These are phyloP conservation scores for Achroia grisella DNA, from an alignment of 1,140 invertebrate genomes.

Conservation along the genomic window DNA sequence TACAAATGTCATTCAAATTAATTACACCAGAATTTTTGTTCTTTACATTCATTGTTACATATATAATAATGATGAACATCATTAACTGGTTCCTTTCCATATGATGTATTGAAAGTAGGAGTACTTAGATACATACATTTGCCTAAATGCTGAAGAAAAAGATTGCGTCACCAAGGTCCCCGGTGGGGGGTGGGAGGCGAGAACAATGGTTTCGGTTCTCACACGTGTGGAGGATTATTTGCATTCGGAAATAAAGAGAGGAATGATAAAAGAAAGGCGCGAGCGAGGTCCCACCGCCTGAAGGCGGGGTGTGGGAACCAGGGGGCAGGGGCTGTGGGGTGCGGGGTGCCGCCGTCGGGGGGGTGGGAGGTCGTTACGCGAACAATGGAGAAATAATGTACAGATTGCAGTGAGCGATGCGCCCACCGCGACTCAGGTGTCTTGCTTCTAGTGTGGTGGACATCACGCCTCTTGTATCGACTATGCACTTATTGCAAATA, in stretches of 20 bases:
- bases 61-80: no score
- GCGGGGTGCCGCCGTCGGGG: conserved; percentile 24
- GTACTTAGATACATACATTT: conserved; percentile 38
- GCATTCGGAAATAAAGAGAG: conserved; percentile 76
- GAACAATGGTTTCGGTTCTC: conserved; percentile 74
- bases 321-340: conserved; percentile 18
- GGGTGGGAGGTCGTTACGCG: conserved; percentile 65
- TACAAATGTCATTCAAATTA: no score
- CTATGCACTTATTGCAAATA: neutral
- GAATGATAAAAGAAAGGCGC: conserved; percentile 74
- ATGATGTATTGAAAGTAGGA: conserved; percentile 8
- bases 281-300: conserved; percentile 63
- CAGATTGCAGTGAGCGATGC: conserved; percentile 73
- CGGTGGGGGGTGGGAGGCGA: conserved; percentile 52
- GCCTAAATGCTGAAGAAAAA: conserved; percentile 65
- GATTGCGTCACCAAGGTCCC: conserved; percentile 70
- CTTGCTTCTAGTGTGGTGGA: conserved; percentile 50
- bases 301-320: conserved; percentile 47
- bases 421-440: conserved; percentile 68
- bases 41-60: no score
- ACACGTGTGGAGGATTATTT: conserved; percentile 75
- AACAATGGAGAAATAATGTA: conserved; percentile 74
- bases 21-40: no score
- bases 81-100: neutral
- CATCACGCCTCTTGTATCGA: conserved; percentile 42